phyloP scores from a whole-genome alignment of 2,113 vertebrate species.

The Ptyas mucosa region DNA sequence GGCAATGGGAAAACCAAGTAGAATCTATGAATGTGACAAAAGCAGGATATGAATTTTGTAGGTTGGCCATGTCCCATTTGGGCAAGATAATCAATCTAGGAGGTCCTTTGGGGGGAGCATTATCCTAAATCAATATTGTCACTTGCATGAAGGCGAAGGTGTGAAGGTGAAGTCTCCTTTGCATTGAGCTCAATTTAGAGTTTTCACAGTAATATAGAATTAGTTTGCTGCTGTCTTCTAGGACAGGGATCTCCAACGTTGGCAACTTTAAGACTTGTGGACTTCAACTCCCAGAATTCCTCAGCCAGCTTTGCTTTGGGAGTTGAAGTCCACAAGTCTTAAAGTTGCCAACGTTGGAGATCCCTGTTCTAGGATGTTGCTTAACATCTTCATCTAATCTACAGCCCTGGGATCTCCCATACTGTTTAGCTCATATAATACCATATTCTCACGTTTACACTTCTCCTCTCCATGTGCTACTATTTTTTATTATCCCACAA shows the following conservation, averaged over 20 bases:
- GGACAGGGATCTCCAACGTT: background rate
- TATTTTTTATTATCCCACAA: background rate
- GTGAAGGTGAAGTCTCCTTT: background rate
- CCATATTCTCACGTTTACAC: background rate
- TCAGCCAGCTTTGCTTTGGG: too few species aligned
- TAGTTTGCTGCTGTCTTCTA: background rate
- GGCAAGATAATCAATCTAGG: fast-evolving
- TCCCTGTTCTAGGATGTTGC: background rate
- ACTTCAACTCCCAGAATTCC: too few species aligned
- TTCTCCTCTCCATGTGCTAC: background rate
- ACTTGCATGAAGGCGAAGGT: background rate
- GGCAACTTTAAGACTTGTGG: too few species aligned
- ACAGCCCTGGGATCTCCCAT: background rate
- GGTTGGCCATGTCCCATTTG: background rate
- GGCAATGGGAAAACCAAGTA: background rate
- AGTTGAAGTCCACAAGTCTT: too few species aligned
- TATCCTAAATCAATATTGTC: background rate
- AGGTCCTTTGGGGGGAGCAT: background rate
- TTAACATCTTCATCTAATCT: background rate
- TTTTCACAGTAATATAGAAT: background rate
- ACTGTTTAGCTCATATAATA: background rate
- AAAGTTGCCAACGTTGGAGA: too few species aligned
- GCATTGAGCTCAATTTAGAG: background rate
- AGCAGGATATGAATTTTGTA: background rate
- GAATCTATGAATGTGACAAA: background rate